Base-by-base conservation (phyloP, 2,888 invertebrate genomes). In the Glyphotaelius pellucidus region DNA sequence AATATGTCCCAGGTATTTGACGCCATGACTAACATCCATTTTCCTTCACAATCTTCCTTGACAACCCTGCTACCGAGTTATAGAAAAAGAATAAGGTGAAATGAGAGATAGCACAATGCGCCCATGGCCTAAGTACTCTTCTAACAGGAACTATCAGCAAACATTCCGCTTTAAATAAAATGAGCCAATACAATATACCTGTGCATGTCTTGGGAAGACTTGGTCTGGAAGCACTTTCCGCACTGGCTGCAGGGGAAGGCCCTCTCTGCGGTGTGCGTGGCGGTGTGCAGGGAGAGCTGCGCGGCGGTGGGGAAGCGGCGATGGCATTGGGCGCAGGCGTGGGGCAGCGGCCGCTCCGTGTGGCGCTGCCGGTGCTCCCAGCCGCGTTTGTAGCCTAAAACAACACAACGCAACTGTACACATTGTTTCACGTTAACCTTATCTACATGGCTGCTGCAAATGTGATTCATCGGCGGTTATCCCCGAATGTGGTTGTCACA, bases 211-310 rank as follows among this genome's bases (percentile, higher is more conserved):
- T 95, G 91, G 12, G 94, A 93, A 3, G 94, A 80, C 90, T 95
- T 95, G 9, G 94, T 94, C 3, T 95, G 93, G 92, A 95, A 96
- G 79, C 93, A 94, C 93, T 95, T 95, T 0, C 94, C 94, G 90
- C 96, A 96, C 3, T 94, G 67, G 0, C 95, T 94, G 93, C 96
- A 96, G 25, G 94, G 93, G 91, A 94, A 94, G 0, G 95, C 95
- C 3, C 94, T 94, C 91, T 95, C 95, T 91, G 95, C 95, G 0
- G 95, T 95, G 94, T 96, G 96, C 0, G 94, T 85, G 0, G 94
- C 94, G 91, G 94, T 94, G 93, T 96, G 96, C 2, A 93, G 89
- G 3, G 95, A 79, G 5, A 92, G 89, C 42, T 85, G 42, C 11
- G 90, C 80, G 12, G 67, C 52, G 25, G 89, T 89, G 89, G 11